These are phyloP conservation scores for Eupelmus urozonus DNA, from an alignment of 2,888 invertebrate genomes.

Conservation along the genomic window DNA sequence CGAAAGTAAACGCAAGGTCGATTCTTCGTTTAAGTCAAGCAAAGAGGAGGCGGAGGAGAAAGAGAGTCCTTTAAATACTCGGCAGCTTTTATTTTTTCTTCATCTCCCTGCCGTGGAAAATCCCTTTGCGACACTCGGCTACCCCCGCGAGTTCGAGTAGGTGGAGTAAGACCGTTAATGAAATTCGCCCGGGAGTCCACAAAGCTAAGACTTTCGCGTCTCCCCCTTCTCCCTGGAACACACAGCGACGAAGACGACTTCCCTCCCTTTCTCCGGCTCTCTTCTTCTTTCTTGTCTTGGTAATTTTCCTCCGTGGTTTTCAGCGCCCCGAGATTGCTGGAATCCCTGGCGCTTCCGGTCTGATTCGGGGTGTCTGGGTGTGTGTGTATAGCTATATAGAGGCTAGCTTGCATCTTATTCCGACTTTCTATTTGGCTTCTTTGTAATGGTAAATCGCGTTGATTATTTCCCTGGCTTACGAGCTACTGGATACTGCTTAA, in stretches of 20 bases:
- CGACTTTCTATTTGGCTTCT: slow-evolving; percentile 6
- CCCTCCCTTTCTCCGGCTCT: neutral
- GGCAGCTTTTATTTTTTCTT: slow-evolving; percentile 28
- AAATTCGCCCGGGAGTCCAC: slow-evolving; percentile 50
- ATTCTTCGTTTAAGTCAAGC: neutral
- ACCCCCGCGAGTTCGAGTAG: slow-evolving; percentile 32
- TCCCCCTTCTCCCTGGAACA: neutral
- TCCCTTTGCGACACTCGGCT: slow-evolving; percentile 1
- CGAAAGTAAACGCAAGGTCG: neutral
- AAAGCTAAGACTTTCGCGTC: slow-evolving; percentile 43
- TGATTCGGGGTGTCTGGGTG: neutral
- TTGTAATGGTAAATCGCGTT: slow-evolving; percentile 2
- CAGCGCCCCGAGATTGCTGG: slow-evolving; percentile 16
- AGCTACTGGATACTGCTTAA: neutral
- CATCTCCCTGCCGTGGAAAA: neutral
- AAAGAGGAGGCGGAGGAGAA: neutral
- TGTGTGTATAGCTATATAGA: too few species aligned
- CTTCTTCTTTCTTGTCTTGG: slow-evolving; percentile 33
- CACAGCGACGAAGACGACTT: neutral
- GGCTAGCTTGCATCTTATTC: neutral
- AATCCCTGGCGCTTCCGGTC: slow-evolving; percentile 4
- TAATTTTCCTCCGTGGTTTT: slow-evolving; percentile 38
- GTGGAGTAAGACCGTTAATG: slow-evolving; percentile 51
- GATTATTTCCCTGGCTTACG: neutral
- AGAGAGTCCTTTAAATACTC: slow-evolving; percentile 20